A percentile compares a stretch with the other conserved stretches of the same genome.
Conservation (phyloP, 1,140 invertebrate genomes). For the Philopotamus ludificatus region DNA sequence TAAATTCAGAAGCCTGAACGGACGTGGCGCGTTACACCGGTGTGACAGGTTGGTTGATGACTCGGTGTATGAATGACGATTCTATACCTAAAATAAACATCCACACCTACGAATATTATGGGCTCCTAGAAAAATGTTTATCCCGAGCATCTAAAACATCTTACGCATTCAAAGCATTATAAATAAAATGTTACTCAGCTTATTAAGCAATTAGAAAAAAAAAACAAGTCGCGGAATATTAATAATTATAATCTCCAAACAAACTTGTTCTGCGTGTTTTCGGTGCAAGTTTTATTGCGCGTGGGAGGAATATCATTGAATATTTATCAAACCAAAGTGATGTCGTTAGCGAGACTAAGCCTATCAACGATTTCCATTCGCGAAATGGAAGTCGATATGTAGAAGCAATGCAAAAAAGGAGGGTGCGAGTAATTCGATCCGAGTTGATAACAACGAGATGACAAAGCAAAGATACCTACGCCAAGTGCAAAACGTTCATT, state of each 20-base stretch:
- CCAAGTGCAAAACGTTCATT: background rate
- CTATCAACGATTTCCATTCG: too few relatives aligned
- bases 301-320: too few relatives aligned
- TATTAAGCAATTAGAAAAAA: too few relatives aligned
- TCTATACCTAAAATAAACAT: conserved; percentile 17
- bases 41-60: conserved; percentile 6
- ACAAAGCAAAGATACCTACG: background rate
- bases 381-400: background rate
- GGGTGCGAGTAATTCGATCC: background rate
- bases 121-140: background rate
- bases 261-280: too few relatives aligned
- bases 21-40: conserved; percentile 5
- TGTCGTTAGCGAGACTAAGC: too few relatives aligned
- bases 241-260: too few relatives aligned
- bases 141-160: too few relatives aligned
- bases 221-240: too few relatives aligned
- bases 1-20: conserved; percentile 15
- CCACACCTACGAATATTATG: background rate
- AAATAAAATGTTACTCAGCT: too few relatives aligned
- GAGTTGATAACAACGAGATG: conserved; percentile 1
- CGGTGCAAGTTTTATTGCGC: too few relatives aligned
- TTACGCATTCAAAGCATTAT: too few relatives aligned
- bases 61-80: conserved; percentile 13
- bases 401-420: background rate
- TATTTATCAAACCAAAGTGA: too few relatives aligned